Evolutionary conservation across 2,888 invertebrate genomes (phyloP).

Genomic region (Rhodophaea formosa): DNA sequence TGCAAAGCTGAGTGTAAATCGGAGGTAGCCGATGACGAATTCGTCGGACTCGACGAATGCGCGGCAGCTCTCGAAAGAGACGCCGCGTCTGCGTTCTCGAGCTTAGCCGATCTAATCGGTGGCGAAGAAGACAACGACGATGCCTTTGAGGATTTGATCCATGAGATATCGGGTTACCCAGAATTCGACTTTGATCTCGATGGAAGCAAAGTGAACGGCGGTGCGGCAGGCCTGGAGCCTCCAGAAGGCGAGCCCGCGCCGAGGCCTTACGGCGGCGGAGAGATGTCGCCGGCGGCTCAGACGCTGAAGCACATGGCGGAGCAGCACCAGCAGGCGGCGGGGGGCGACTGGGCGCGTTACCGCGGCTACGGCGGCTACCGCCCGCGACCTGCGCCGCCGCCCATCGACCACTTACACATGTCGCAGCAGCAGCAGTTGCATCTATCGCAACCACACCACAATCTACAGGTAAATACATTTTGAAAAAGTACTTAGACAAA

Average conservation of each 20-base stretch:
- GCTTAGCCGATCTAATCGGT: constrained; percentile 89
- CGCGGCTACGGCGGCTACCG: constrained; percentile 79
- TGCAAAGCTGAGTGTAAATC: constrained; percentile 90
- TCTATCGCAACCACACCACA: constrained; percentile 90
- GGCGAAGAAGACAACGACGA: constrained; percentile 92
- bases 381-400: constrained; percentile 63
- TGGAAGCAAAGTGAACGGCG: constrained; percentile 61
- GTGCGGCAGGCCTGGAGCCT: constrained; percentile 58
- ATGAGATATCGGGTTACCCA: constrained; percentile 91
- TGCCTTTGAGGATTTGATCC: constrained; percentile 92
- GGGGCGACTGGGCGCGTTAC: constrained; percentile 81
- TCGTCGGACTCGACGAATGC: constrained; percentile 91
- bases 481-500: no score
- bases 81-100: constrained; percentile 88
- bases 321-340: constrained; percentile 91
- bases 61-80: constrained; percentile 93
- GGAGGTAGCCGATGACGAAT: constrained; percentile 90
- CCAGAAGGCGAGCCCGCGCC: constrained; percentile 73
- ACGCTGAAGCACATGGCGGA: constrained; percentile 98
- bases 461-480: constrained; percentile 85
- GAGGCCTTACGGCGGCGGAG: constrained; percentile 79
- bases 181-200: constrained; percentile 90
- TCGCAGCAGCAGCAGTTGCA: constrained; percentile 94
- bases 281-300: constrained; percentile 95
- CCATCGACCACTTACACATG: constrained; percentile 85